phyloP scores from a whole-genome alignment of 2,888 invertebrate genomes.

The Hanleya hanleyi region DNA sequence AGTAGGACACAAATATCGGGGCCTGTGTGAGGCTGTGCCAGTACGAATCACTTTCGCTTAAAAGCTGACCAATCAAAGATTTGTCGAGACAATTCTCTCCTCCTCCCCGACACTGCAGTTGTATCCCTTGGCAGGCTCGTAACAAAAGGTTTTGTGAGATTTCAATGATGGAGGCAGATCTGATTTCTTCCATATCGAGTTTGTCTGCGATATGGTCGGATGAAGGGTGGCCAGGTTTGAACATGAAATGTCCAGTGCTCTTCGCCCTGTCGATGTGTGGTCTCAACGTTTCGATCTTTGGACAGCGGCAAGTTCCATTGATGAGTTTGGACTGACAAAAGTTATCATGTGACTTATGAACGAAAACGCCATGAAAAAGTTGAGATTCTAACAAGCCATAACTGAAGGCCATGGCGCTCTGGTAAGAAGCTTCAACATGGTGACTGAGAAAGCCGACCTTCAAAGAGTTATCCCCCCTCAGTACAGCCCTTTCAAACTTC shows the following conservation, averaged over 20 bases:
- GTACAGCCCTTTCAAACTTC: no score
- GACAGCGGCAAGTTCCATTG: neutral
- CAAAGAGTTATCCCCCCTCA: no score
- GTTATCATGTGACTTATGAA: neutral
- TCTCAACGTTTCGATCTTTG: neutral
- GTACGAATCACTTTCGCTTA: neutral
- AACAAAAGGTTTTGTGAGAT: neutral
- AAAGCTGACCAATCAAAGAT: neutral
- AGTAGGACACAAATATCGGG: neutral
- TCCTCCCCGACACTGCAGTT: neutral
- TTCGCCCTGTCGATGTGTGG: neutral
- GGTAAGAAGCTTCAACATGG: neutral
- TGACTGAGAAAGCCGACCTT: neutral
- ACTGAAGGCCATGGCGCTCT: neutral
- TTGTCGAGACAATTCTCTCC: neutral
- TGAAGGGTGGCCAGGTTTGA: constrained; percentile 1
- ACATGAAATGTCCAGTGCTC: neutral
- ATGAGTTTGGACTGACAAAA: neutral
- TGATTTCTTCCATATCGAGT: neutral
- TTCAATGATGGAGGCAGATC: neutral
- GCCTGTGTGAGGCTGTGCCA: neutral
- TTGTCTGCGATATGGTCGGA: neutral
- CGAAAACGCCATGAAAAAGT: neutral
- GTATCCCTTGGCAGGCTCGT: neutral
- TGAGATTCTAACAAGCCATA: neutral